Percentiles rank a stretch among this genome's conserved stretches.
These are phyloP conservation scores for Anolis carolinensis DNA, from an alignment of 2,113 vertebrate species.

Conservation along the genomic window DNA sequence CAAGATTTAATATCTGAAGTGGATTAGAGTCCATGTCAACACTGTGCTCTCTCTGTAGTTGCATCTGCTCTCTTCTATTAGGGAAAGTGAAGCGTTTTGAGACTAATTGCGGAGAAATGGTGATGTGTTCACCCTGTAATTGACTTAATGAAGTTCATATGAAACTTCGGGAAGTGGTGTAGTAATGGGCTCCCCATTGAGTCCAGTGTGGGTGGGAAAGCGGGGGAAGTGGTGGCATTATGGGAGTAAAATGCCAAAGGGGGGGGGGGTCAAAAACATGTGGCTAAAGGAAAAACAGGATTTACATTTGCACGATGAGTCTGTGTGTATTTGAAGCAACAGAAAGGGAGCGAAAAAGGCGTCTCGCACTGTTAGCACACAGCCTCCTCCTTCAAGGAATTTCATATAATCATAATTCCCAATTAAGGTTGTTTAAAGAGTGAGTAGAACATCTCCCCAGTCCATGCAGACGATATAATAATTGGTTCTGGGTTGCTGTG, in stretches of 20 bases:
- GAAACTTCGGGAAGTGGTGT: conserved; percentile 71
- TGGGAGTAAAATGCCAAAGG: conserved; percentile 26
- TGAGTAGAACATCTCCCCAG: neutral
- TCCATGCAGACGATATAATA: neutral
- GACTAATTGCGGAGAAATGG: conserved; percentile 78
- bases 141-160: conserved; percentile 80
- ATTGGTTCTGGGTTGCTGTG: too few relatives aligned
- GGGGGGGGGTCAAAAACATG: conserved; percentile 40
- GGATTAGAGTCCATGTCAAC: conserved; percentile 72
- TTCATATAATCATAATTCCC: neutral
- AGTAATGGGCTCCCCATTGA: conserved; percentile 69
- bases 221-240: conserved; percentile 20
- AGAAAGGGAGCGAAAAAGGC: neutral
- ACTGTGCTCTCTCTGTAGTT: conserved; percentile 67
- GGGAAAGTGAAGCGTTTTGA: conserved; percentile 74
- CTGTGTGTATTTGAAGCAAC: neutral
- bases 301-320: neutral
- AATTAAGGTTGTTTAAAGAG: neutral
- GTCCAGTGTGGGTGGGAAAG: conserved; percentile 65
- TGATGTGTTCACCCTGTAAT: conserved; percentile 78
- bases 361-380: conserved; percentile 30
- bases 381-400: neutral
- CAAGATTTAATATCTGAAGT: conserved; percentile 67
- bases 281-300: neutral
- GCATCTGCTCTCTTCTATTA: conserved; percentile 76